phyloP scores from a whole-genome alignment of 1,140 invertebrate genomes.

The Mya arenaria region DNA sequence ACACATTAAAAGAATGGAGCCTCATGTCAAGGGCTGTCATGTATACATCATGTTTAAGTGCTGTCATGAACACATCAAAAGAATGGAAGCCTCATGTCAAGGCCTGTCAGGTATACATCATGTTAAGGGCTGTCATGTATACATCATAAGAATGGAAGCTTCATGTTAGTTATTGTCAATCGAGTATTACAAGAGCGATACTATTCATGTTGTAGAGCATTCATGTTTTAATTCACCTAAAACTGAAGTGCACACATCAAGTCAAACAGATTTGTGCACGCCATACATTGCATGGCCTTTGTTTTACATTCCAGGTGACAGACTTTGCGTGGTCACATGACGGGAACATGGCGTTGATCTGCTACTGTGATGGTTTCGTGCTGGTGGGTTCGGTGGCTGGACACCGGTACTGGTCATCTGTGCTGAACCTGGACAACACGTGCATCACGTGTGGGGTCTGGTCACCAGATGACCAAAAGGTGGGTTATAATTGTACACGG shows the following conservation, averaged over 20 bases:
- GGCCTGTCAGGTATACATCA: no score
- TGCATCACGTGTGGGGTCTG: conserved; percentile 98
- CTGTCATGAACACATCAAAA: no score
- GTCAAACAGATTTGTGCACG: no score
- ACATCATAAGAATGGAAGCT: no score
- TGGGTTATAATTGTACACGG: no score
- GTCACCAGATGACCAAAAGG: conserved; percentile 98
- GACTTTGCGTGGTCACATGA: conserved; percentile 99
- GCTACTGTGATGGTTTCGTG: conserved; percentile 98
- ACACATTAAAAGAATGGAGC: no score
- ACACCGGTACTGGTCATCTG: conserved; percentile 98
- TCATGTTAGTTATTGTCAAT: no score
- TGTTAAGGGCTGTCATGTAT: no score
- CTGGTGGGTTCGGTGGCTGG: conserved; percentile 97
- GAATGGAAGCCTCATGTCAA: no score
- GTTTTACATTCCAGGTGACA: conserved; percentile 79
- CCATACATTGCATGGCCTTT: background rate
- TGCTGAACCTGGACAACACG: conserved; percentile 93
- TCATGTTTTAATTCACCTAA: conserved; percentile 7
- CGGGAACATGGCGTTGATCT: conserved; percentile 98
- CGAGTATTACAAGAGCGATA: no score
- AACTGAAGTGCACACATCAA: background rate
- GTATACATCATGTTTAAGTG: no score
- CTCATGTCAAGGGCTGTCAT: no score
- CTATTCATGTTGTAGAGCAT: background rate